A percentile compares a stretch with the other conserved stretches of the same genome.
Evolutionary conservation across 37 sponge, comb jelly and placozoan genomes (phyloP).

Genomic region (Spongilla lacustris): DNA sequence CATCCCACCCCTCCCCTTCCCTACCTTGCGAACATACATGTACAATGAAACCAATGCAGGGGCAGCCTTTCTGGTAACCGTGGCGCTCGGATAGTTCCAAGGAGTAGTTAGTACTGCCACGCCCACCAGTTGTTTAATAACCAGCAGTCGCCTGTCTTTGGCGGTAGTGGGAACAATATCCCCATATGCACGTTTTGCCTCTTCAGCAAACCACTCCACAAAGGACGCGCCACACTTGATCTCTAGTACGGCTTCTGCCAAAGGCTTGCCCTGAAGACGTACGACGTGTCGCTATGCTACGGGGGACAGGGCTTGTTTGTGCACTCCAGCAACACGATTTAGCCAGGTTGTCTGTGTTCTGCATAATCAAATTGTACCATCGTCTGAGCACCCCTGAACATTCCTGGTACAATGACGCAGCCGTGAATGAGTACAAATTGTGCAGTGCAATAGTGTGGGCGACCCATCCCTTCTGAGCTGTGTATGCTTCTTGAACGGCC

Average conservation of each 20-base stretch:
- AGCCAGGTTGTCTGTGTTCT: slow-evolving; percentile 69
- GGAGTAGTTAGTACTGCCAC: slow-evolving; percentile 86
- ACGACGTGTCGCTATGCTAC: too few relatives aligned
- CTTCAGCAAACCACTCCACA: slow-evolving; percentile 90
- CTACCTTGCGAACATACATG: too few relatives aligned
- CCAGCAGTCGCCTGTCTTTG: too few relatives aligned
- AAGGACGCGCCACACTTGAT: slow-evolving; percentile 87
- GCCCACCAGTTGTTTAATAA: slow-evolving; percentile 83
- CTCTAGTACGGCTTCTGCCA: slow-evolving; percentile 75
- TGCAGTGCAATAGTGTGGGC: too few relatives aligned
- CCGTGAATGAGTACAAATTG: too few relatives aligned
- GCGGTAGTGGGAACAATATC: too few relatives aligned
- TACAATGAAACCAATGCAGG: slow-evolving; percentile 96
- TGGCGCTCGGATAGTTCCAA: slow-evolving; percentile 95
- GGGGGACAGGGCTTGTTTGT: slow-evolving; percentile 9
- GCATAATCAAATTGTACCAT: slow-evolving; percentile 44
- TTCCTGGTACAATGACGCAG: too few relatives aligned
- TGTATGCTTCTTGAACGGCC: slow-evolving; percentile 66
- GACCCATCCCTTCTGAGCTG: too few relatives aligned
- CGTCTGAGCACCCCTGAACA: too few relatives aligned
- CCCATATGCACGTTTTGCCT: slow-evolving; percentile 77
- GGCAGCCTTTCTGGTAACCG: slow-evolving; percentile 83
- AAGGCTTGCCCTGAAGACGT: slow-evolving; percentile 85
- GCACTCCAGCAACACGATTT: slow-evolving; percentile 65
- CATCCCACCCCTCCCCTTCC: too few relatives aligned